Evolutionary conservation across 2,113 vertebrate genomes (phyloP), one percentile per base, ranked within the genome.

Genomic region (Rhea pennata): DNA sequence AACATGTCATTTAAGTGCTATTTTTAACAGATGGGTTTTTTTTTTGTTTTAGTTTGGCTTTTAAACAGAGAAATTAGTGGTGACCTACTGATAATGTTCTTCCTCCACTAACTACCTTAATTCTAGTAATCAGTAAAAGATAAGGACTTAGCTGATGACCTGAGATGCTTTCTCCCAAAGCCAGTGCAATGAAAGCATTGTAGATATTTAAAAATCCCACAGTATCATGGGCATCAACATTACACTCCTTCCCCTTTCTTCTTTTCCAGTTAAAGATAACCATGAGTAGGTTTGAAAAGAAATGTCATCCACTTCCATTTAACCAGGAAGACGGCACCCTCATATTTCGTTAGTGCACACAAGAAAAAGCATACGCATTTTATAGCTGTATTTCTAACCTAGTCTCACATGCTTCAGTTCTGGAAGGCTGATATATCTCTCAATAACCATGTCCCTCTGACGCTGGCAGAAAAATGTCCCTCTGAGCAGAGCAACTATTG

Each of bases 181-280:
- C 14, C 77, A 84, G 9, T 6, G 58, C 31, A 66, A 58, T 20
- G 33, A 72, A 87, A 96, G 81, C 46, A 74, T 3, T 59, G 51
- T 39, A 67, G 42, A 74, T 75, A 44, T 93, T 89, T 75, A 42
- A 67, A 75, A 81, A 75, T 65, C 39, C 51, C 70, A 46, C 48
- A 33, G 31, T 15, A 40, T 33, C 40, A 16, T 1, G 3, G 29
- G 29, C 14, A 24, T 21, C 27, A 79, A 62, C 39, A 40, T 39
- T 39, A 65, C 9, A 10, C 33, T 50, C 50, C n/a, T 31, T 72
- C 24, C 40, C 26, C 64, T 71, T 40, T 50, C 40, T 27, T 53
- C 21, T 56, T 61, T 29, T 48, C 53, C 56, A 59, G 11, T 27
- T 77, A 31, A 81, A 75, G 53, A 23, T 26, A n/a, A 72, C 12